Evolutionary conservation across 1,140 invertebrate genomes (phyloP).

Genomic region (Glossosoma conforme): DNA sequence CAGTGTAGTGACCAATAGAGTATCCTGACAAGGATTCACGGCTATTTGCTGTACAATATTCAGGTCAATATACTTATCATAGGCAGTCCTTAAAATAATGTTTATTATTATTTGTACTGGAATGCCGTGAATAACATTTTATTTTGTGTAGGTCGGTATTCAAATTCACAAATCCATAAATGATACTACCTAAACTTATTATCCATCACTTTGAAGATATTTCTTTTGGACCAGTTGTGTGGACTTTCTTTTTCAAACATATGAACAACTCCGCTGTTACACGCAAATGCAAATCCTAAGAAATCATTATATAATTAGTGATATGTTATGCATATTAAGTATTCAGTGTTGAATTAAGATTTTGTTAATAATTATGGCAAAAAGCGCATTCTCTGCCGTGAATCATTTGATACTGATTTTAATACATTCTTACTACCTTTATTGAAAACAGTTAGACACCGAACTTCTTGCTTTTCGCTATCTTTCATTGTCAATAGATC

Average conservation of each 20-base stretch:
- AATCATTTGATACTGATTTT: too few relatives aligned
- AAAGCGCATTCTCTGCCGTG: too few relatives aligned
- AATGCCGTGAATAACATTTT: too few relatives aligned
- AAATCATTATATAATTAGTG: constrained; percentile 12
- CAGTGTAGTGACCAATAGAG: constrained; percentile 56
- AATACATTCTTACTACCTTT: constrained; percentile 33
- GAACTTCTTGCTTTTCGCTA: constrained; percentile 39
- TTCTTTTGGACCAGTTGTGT: constrained; percentile 57
- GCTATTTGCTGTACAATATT: constrained; percentile 54
- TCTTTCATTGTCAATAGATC: constrained; percentile 13
- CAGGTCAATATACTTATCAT: constrained; percentile 31
- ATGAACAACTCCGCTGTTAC: constrained; percentile 55
- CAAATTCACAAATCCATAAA: too few relatives aligned
- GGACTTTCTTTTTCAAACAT: constrained; percentile 61
- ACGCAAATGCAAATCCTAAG: constrained; percentile 57
- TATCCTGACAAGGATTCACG: constrained; percentile 52
- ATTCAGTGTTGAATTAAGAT: constrained; percentile 2
- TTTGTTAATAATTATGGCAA: background rate
- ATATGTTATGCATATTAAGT: background rate
- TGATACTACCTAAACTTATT: constrained; percentile 45
- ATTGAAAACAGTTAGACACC: constrained; percentile 43
- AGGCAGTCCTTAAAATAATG: constrained; percentile 16
- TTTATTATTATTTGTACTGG: too few relatives aligned
- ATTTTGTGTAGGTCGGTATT: too few relatives aligned
- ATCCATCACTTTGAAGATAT: constrained; percentile 53